A percentile compares a stretch with the other conserved stretches of the same genome.
Conservation (phyloP, 1,140 invertebrate species). For the Planococcus citri region DNA sequence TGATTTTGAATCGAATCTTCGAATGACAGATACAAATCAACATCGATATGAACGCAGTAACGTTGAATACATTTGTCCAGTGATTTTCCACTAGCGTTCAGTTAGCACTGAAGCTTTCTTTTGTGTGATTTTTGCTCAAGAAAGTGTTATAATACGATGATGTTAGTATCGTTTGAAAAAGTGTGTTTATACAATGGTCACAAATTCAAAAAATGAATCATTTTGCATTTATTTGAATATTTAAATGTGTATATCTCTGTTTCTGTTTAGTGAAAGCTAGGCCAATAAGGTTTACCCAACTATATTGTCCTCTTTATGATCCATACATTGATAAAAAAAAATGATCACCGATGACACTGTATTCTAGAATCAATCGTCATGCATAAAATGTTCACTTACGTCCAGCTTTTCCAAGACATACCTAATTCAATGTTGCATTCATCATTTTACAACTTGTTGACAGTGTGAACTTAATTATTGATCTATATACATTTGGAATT, state of each 20-base stretch:
- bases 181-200: background rate
- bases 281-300: background rate
- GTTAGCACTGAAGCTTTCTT: background rate
- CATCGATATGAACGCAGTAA: too few species aligned
- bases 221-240: conserved; percentile 4
- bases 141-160: background rate
- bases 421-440: background rate
- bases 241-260: background rate
- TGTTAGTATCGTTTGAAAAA: background rate
- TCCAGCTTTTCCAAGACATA: background rate
- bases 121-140: background rate
- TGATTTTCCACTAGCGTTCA: background rate
- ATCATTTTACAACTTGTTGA: background rate
- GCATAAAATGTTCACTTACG: background rate
- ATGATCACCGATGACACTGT: background rate
- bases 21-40: background rate
- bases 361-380: background rate
- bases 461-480: background rate
- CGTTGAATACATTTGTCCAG: background rate
- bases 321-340: background rate
- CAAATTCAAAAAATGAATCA: background rate
- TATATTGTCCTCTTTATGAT: background rate
- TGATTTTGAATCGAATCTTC: background rate
- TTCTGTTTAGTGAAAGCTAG: conserved; percentile 3
- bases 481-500: background rate